phyloP scores from a whole-genome alignment of 2,113 vertebrate species.

The Calidris pugnax region DNA sequence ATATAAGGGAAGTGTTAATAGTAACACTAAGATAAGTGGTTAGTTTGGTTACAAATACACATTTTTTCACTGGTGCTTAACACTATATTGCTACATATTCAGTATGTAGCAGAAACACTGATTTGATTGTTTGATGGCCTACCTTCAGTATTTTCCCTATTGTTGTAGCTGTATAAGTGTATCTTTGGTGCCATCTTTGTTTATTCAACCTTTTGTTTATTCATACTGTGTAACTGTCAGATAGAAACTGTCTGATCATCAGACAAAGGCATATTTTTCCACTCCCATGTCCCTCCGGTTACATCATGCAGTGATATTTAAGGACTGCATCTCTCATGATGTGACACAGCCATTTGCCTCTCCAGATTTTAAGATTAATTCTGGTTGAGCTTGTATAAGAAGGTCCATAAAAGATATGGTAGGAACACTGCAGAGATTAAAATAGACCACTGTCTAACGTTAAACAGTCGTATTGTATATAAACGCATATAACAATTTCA shows the following conservation, averaged over 20 bases:
- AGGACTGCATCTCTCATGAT: not conserved
- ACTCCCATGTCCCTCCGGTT: not conserved
- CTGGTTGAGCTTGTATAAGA: not conserved
- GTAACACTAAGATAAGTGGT: not conserved
- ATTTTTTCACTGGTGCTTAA: not conserved
- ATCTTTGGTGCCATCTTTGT: not conserved
- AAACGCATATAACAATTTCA: not conserved
- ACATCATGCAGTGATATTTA: not conserved
- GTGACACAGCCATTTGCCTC: not conserved
- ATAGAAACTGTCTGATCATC: not conserved
- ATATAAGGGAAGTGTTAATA: not conserved
- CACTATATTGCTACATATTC: not conserved
- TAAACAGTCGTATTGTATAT: not conserved
- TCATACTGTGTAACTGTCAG: not conserved
- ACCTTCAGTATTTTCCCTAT: not conserved
- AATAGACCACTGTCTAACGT: not conserved
- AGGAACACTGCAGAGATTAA: not conserved
- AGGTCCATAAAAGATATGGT: not conserved
- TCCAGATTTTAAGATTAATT: not conserved
- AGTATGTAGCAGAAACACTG: not conserved
- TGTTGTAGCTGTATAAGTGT: not conserved
- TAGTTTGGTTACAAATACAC: not conserved
- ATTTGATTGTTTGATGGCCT: not conserved
- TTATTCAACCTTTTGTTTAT: not conserved
- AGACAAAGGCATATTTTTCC: not conserved